A percentile compares a stretch with the other conserved stretches of the same genome.
These are phyloP conservation scores for Artibeus jamaicensis DNA, from an alignment of 2,797 vertebrate genomes.

Conservation along the genomic window DNA sequence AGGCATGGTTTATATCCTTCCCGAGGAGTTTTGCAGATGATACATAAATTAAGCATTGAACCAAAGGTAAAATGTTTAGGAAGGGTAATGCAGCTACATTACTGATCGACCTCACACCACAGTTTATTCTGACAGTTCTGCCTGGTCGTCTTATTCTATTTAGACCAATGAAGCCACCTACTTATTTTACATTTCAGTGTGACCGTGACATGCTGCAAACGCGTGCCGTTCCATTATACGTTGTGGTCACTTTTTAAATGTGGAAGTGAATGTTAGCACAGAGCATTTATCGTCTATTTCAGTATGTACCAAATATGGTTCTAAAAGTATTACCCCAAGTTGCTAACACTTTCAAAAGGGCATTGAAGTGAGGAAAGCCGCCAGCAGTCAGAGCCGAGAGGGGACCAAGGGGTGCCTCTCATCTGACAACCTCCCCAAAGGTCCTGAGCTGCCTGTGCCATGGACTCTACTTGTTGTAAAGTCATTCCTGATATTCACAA, in stretches of 20 bases:
- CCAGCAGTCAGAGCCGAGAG: background rate
- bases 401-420: background rate
- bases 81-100: background rate
- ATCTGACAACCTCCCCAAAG: background rate
- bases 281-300: background rate
- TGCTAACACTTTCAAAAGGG: constrained; percentile 33
- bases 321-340: background rate
- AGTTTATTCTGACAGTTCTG: constrained; percentile 1
- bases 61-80: background rate
- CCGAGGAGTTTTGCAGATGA: background rate
- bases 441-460: background rate
- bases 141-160: constrained; percentile 5
- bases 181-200: constrained; percentile 40
- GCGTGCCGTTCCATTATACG: background rate
- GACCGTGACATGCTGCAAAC: background rate
- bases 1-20: background rate
- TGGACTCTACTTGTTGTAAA: background rate
- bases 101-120: background rate
- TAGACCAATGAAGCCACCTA: background rate
- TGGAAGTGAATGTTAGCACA: constrained; percentile 5
- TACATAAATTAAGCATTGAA: background rate
- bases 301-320: background rate
- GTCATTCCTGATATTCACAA: background rate
- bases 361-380: background rate
- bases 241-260: constrained; percentile 22